These are phyloP conservation scores for Axea sp. DNA, from an alignment of 2,888 invertebrate species.

Conservation along the genomic window DNA sequence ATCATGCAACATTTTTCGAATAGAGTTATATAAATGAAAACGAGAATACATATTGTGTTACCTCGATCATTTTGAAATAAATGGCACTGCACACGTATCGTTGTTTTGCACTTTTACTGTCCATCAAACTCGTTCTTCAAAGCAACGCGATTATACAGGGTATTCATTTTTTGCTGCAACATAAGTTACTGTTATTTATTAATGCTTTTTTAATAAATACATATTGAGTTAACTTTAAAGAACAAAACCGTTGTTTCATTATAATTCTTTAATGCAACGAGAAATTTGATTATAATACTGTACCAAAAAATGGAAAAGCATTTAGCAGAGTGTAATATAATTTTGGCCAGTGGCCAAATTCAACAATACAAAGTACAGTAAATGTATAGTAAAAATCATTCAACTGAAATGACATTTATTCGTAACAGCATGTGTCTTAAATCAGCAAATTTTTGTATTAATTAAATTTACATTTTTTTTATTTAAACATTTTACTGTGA, in stretches of 20 bases:
- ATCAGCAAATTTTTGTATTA: no score
- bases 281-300: conserved; percentile 19
- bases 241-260: conserved; percentile 1
- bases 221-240: no score
- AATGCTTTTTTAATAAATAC: no score
- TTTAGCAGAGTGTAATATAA: conserved; percentile 16
- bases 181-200: background rate
- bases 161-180: background rate
- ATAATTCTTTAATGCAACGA: conserved; percentile 11
- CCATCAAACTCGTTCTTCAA: conserved; percentile 3
- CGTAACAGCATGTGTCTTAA: no score
- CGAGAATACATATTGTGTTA: conserved; percentile 14
- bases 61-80: conserved; percentile 11
- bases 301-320: conserved; percentile 1
- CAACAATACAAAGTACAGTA: conserved; percentile 8
- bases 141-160: background rate
- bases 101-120: conserved; percentile 12
- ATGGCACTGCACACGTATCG: background rate
- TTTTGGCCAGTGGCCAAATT: conserved; percentile 23
- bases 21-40: conserved; percentile 23
- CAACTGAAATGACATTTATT: conserved; percentile 14
- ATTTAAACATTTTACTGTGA: no score
- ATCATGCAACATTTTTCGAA: no score
- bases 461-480: no score
- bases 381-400: conserved; percentile 25